Evolutionary conservation across 2,113 vertebrate species (phyloP), one percentile per base, ranked within the genome.

Genomic region (Porphyrio hochstetteri): DNA sequence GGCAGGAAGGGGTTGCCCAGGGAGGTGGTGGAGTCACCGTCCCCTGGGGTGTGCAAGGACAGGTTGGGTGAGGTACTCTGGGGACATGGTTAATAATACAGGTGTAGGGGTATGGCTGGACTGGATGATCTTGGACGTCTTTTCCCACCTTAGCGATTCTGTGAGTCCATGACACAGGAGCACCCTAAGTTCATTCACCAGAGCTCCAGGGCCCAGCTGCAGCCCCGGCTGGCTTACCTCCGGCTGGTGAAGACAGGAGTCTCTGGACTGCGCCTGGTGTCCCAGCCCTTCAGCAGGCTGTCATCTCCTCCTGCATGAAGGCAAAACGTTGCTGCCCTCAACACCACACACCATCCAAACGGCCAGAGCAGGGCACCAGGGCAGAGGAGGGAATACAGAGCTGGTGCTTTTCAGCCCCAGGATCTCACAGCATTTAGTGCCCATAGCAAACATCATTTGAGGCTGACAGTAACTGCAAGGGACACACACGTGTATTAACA

Each of bases 221-320:
- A 55, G 44, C 9, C 56, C 3, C 0, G 2, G 15, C 23, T 71
- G 20, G 42, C 76, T 88, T 69, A 99, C 99, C 98, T 98, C 96
- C 97, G 98, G 92, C 98, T 99, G 95, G 95, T 98, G 90, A 99
- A 99, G n/a, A 98, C 82, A 1, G 98, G 97, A 7, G 63, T 75
- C 50, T 97, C 97, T 0, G 97, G 95, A 3, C 81, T 93, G 17
- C 95, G 90, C 78, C 99, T 97, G 76, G 98, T 98, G 96, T 99
- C 99, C 99, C 99, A 99, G 92, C 98, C 99, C 90, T 98, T 99
- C 7, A 99, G 98, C 86, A 98, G 98, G 78, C 98, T 98, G 88
- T 99, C 99, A n/a, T 99, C 99, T 21, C 99, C 99, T 53, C 99
- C 99, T 99, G 96, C 27, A 71, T 70, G 35, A 60, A 8, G 50